These are phyloP conservation scores for Apomyelois bistriatella DNA, from an alignment of 2,888 invertebrate genomes.

Conservation along the genomic window DNA sequence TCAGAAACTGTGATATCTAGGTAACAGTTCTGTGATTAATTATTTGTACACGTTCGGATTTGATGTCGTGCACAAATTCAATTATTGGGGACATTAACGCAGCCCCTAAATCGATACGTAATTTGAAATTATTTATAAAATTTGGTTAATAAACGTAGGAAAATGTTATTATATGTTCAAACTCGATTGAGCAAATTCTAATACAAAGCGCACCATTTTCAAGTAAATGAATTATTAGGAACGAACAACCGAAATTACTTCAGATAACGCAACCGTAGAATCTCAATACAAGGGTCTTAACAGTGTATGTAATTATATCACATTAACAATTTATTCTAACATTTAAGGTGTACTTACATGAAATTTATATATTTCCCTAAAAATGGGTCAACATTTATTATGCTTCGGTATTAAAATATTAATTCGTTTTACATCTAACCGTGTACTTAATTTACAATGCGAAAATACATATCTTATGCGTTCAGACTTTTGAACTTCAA, in stretches of 20 bases:
- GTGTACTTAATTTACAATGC: slow-evolving; percentile 76
- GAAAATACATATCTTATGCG: slow-evolving; percentile 73
- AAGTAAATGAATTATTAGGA: slow-evolving; percentile 67
- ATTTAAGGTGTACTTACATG: slow-evolving; percentile 63
- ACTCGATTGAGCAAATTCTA: slow-evolving; percentile 71
- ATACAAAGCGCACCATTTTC: slow-evolving; percentile 57
- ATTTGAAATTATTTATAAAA: neutral
- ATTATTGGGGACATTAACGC: too few relatives aligned
- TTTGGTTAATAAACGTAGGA: slow-evolving; percentile 32
- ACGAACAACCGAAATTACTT: slow-evolving; percentile 57
- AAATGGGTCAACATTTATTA: slow-evolving; percentile 67
- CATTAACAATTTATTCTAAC: slow-evolving; percentile 66
- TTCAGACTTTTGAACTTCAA: slow-evolving; percentile 77
- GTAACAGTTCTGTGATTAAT: slow-evolving; percentile 38
- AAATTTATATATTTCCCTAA: slow-evolving; percentile 53
- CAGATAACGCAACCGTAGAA: slow-evolving; percentile 59
- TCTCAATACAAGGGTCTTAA: slow-evolving; percentile 55
- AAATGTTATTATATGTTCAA: slow-evolving; percentile 47
- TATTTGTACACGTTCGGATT: slow-evolving; percentile 16
- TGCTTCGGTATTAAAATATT: slow-evolving; percentile 74
- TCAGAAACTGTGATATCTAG: slow-evolving; percentile 44
- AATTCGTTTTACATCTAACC: slow-evolving; percentile 68
- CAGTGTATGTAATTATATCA: slow-evolving; percentile 64
- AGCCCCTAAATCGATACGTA: too few relatives aligned
- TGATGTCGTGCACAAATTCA: neutral